Evolutionary conservation across 2,113 vertebrate genomes (phyloP).

Genomic region (Empidonax alnorum): DNA sequence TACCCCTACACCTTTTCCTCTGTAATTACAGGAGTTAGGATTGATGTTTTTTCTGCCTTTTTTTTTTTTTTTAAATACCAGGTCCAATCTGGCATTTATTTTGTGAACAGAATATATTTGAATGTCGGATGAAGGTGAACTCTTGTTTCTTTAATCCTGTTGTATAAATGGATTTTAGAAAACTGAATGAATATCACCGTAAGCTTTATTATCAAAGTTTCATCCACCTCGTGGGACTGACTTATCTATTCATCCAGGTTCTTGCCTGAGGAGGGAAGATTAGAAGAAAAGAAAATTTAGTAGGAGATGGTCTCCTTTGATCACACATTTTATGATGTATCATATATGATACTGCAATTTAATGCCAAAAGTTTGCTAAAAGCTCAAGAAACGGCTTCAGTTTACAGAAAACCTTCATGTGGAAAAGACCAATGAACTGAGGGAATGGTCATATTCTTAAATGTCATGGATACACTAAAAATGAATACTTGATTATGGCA

Average conservation of each 20-base stretch:
- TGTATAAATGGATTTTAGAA: neutral
- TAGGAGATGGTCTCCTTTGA: slow-evolving; percentile 16
- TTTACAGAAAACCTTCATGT: neutral
- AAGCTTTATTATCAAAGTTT: slow-evolving; percentile 9
- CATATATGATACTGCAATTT: neutral
- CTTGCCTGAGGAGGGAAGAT: slow-evolving; percentile 52
- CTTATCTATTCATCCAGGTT: slow-evolving; percentile 42
- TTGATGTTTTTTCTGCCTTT: neutral
- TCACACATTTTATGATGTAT: neutral
- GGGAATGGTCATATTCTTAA: neutral
- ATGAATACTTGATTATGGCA: neutral
- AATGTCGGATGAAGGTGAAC: neutral
- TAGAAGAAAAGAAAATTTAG: slow-evolving; percentile 26
- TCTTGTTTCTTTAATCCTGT: neutral
- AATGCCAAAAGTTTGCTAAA: neutral
- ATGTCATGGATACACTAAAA: neutral
- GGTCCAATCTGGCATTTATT: neutral
- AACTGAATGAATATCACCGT: neutral
- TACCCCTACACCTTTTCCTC: rapidly evolving
- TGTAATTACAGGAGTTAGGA: neutral
- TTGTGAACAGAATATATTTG: neutral
- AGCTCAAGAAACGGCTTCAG: neutral
- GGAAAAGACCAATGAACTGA: neutral
- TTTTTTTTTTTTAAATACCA: too few species aligned
- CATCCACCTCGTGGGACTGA: neutral